These are phyloP conservation scores for Holacanthella duospinosa DNA, from an alignment of 2,888 invertebrate genomes.

Conservation along the genomic window DNA sequence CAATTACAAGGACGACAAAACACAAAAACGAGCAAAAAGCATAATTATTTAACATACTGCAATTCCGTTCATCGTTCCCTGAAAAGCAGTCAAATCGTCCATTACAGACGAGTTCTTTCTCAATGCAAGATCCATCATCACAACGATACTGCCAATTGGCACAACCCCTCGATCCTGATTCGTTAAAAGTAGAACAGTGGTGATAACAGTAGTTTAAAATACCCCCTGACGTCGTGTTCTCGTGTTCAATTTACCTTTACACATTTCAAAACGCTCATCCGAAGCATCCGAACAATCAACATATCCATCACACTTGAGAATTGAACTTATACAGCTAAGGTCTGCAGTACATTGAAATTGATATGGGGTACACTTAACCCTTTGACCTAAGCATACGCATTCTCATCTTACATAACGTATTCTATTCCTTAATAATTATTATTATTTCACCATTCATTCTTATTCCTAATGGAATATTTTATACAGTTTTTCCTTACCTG, in stretches of 20 bases:
- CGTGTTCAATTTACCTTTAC: not conserved
- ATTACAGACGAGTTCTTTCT: constrained; percentile 34
- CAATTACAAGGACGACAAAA: constrained; percentile 1
- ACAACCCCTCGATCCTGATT: constrained; percentile 5
- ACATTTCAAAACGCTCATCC: not conserved
- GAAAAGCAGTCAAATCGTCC: constrained; percentile 36
- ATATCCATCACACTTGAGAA: constrained; percentile 16
- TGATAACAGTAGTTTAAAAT: too few relatives aligned
- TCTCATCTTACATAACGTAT: too few relatives aligned
- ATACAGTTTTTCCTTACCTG: not conserved
- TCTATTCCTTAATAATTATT: too few relatives aligned
- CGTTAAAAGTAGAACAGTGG: too few relatives aligned
- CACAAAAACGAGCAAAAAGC: constrained; percentile 7
- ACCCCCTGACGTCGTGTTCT: too few relatives aligned
- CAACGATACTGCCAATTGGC: constrained; percentile 29
- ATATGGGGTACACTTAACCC: not conserved
- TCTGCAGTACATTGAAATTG: not conserved
- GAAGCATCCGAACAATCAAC: not conserved
- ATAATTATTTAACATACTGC: constrained; percentile 35
- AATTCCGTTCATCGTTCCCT: constrained; percentile 37
- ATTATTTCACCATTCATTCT: too few relatives aligned
- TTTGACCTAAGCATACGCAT: too few relatives aligned
- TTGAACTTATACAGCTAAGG: not conserved
- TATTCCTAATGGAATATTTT: too few relatives aligned
- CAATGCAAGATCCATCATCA: constrained; percentile 39